Conservation (phyloP, 1,140 invertebrate genomes). For the Trichoplusia ni region DNA sequence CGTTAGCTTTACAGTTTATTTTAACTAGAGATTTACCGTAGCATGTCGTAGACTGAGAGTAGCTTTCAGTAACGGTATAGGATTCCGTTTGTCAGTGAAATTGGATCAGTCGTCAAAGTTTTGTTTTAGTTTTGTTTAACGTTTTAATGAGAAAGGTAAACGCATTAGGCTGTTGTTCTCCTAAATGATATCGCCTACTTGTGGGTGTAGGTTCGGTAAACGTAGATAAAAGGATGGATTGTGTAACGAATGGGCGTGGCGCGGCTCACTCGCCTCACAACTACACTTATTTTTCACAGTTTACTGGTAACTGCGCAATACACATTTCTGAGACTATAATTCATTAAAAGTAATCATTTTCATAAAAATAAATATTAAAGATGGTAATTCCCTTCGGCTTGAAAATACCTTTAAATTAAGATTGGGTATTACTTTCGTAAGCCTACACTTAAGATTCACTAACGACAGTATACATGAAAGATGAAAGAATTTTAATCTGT, state of each 20-base stretch:
- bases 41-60: slow-evolving; percentile 13
- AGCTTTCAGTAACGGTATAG: slow-evolving; percentile 21
- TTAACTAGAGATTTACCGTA: slow-evolving; percentile 15
- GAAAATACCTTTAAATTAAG: no score
- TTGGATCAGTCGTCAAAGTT: slow-evolving; percentile 7
- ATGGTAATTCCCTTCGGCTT: no score
- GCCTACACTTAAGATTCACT: no score
- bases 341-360: no score
- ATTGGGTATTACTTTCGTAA: no score
- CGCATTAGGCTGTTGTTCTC: slow-evolving; percentile 1
- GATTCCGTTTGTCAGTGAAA: slow-evolving; percentile 18
- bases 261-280: not conserved
- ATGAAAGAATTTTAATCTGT: no score
- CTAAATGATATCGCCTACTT: not conserved
- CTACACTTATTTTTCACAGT: not conserved
- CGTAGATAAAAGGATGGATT: slow-evolving; percentile 17
- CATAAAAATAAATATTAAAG: no score
- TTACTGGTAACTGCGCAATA: no score
- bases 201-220: slow-evolving; percentile 15
- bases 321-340: no score
- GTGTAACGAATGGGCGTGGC: slow-evolving; percentile 15
- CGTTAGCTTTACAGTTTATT: slow-evolving; percentile 3
- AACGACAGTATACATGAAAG: no score
- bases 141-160: not conserved
- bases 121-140: slow-evolving; percentile 1